These are phyloP conservation scores for Elymnias hypermnestra DNA, from an alignment of 1,140 invertebrate species.

Conservation along the genomic window DNA sequence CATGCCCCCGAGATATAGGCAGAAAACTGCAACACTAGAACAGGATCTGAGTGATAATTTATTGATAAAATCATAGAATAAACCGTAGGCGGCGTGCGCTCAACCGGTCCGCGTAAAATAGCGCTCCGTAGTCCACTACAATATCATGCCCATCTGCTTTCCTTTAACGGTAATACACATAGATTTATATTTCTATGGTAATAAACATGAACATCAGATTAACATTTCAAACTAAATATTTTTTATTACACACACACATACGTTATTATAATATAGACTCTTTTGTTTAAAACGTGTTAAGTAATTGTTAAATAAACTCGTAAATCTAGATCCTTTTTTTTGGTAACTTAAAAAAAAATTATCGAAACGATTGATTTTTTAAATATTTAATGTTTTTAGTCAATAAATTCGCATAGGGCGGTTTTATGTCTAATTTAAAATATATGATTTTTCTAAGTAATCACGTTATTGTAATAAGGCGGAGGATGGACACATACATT, in stretches of 20 bases:
- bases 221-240: not conserved
- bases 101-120: slow-evolving; percentile 44
- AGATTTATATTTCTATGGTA: no score
- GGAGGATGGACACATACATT: no score
- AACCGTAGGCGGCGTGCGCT: slow-evolving; percentile 42
- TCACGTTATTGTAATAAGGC: no score
- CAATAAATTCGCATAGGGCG: no score
- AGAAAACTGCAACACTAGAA: slow-evolving; percentile 42
- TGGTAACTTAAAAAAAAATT: not conserved
- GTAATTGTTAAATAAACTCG: no score
- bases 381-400: no score
- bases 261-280: no score
- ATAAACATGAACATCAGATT: slow-evolving; percentile 2
- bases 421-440: no score
- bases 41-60: slow-evolving; percentile 69
- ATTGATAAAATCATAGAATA: slow-evolving; percentile 51
- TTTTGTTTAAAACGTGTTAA: no score
- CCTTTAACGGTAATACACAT: slow-evolving; percentile 38
- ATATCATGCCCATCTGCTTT: slow-evolving; percentile 33
- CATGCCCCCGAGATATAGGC: slow-evolving; percentile 36
- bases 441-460: no score
- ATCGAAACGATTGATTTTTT: no score
- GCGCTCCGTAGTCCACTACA: slow-evolving; percentile 39
- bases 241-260: not conserved
- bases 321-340: no score